Percentiles rank a stretch among this genome's conserved stretches.
Conservation (phyloP, 2,888 invertebrate species). For the Halictus ligatus region DNA sequence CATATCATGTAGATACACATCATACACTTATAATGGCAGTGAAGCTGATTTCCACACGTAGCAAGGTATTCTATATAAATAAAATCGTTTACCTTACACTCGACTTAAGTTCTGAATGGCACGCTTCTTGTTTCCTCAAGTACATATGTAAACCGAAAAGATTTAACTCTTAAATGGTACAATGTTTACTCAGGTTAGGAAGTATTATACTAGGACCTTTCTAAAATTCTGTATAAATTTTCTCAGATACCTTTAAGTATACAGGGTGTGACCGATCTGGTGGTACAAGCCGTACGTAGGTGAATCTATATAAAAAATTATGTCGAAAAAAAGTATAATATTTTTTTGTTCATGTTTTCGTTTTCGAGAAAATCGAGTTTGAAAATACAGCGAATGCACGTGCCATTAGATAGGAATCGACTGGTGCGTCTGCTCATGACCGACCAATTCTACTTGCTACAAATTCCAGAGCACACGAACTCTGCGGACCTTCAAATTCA, state of each 20-base stretch:
- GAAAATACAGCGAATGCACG: background rate
- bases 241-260: conserved; percentile 19
- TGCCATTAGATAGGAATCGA: background rate
- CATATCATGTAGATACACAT: conserved; percentile 39
- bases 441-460: background rate
- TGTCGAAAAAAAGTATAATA: too few relatives aligned
- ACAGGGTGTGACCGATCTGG: too few relatives aligned
- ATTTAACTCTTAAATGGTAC: conserved; percentile 5
- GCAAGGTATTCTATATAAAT: conserved; percentile 47
- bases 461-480: too few relatives aligned
- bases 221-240: background rate
- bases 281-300: too few relatives aligned
- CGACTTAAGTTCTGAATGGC: conserved; percentile 49
- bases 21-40: conserved; percentile 35
- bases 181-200: background rate
- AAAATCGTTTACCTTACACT: conserved; percentile 51
- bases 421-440: background rate
- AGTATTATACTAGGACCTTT: too few relatives aligned
- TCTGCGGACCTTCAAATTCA: too few relatives aligned
- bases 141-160: background rate
- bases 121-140: conserved; percentile 15
- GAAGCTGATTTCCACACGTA: conserved; percentile 17
- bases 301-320: too few relatives aligned
- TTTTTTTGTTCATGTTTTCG: background rate
- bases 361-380: background rate